Conservation (phyloP, 2,888 invertebrate genomes). For the Steinernema carpocapsae region DNA sequence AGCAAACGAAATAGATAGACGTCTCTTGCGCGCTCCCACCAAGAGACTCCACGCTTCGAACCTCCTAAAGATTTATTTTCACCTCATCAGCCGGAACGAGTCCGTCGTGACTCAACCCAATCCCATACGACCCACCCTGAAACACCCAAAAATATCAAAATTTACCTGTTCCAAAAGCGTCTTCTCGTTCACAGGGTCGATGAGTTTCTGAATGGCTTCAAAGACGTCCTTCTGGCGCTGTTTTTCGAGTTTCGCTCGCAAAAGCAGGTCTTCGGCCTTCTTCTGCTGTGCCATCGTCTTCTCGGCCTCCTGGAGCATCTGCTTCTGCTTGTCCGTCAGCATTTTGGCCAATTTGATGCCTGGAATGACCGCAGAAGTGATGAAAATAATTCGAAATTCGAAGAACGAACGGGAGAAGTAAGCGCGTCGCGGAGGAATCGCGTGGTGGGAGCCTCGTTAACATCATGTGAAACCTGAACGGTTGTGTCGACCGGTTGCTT, state of each 20-base stretch:
- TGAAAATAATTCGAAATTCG: background rate
- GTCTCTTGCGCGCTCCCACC: too few species aligned
- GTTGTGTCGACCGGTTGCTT: too few species aligned
- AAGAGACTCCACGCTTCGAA: too few species aligned
- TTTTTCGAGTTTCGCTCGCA: constrained; percentile 25
- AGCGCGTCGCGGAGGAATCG: too few species aligned
- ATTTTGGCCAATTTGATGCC: background rate
- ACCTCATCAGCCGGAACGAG: too few species aligned
- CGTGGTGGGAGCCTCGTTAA: background rate
- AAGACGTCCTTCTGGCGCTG: constrained; percentile 43
- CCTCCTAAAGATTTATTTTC: too few species aligned
- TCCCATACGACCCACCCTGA: too few species aligned
- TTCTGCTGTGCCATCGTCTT: background rate
- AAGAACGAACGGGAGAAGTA: background rate
- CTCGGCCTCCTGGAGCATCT: background rate
- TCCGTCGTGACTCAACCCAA: too few species aligned
- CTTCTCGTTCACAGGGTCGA: constrained; percentile 44
- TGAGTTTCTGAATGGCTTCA: constrained; percentile 41
- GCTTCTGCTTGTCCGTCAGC: constrained; percentile 14
- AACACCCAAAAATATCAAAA: background rate
- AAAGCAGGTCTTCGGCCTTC: background rate
- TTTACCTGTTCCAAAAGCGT: constrained; percentile 41
- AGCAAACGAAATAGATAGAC: too few species aligned
- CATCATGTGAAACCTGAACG: too few species aligned
- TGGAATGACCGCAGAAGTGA: background rate